Evolutionary conservation across 2,888 invertebrate genomes (phyloP).

Genomic region (Antitype chi): DNA sequence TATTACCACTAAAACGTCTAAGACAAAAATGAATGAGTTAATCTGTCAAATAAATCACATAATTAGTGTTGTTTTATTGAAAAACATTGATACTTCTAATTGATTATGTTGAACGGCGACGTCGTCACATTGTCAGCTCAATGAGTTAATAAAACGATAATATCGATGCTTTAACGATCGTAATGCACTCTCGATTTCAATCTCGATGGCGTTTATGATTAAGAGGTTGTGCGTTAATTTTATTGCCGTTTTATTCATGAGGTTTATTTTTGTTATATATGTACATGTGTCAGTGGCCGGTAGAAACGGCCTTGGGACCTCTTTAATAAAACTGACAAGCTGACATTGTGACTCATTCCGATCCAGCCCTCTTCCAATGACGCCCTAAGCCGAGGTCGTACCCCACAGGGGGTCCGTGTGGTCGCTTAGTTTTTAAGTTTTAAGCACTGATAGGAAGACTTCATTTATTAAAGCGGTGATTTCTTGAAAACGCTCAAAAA

Average conservation of each 20-base stretch:
- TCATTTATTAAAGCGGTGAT: too few relatives aligned
- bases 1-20: conserved; percentile 8
- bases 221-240: conserved; percentile 14
- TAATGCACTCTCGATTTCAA: conserved; percentile 48
- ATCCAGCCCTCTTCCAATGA: too few relatives aligned
- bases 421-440: too few relatives aligned
- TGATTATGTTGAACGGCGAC: neutral
- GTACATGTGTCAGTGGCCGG: neutral
- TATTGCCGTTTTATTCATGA: conserved; percentile 26
- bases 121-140: conserved; percentile 14
- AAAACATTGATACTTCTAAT: neutral
- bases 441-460: too few relatives aligned
- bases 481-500: too few relatives aligned
- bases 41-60: conserved; percentile 21
- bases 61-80: conserved; percentile 2
- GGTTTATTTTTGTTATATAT: neutral
- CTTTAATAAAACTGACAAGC: neutral
- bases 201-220: conserved; percentile 14
- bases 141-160: conserved; percentile 21
- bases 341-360: too few relatives aligned
- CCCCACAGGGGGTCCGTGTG: too few relatives aligned
- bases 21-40: conserved; percentile 8
- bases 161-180: conserved; percentile 4
- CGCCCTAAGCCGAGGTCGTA: too few relatives aligned
- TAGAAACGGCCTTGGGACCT: neutral